phyloP scores from a whole-genome alignment of 2,113 vertebrate species.

The Vulpes ferrilata region DNA sequence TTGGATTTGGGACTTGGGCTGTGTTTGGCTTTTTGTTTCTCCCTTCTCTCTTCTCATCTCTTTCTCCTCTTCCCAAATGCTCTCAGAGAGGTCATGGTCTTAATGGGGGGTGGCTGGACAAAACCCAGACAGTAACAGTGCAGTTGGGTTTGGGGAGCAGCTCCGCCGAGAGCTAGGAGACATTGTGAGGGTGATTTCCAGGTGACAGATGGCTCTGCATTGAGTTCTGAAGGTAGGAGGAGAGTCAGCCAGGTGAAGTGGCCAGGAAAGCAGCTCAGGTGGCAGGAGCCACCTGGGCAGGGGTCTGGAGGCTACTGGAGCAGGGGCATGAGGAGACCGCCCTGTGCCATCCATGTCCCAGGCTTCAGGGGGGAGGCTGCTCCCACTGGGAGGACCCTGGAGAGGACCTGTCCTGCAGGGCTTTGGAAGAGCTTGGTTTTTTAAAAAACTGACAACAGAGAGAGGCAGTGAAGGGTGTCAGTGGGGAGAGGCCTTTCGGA shows the following conservation, averaged over 20 bases:
- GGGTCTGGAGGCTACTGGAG: not conserved
- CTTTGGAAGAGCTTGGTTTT: not conserved
- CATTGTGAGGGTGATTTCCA: not conserved
- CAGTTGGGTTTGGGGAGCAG: not conserved
- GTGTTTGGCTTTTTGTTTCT: not conserved
- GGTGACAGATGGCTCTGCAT: not conserved
- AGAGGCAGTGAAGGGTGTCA: not conserved
- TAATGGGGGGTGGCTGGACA: not conserved
- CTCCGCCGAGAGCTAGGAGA: not conserved
- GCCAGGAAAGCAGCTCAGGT: not conserved
- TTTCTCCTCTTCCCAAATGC: not conserved
- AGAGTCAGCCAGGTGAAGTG: too few relatives aligned
- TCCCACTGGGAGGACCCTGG: not conserved
- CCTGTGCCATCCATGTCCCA: not conserved
- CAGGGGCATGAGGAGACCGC: not conserved
- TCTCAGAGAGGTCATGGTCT: not conserved
- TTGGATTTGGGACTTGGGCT: not conserved
- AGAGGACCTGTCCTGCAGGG: not conserved
- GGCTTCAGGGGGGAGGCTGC: not conserved
- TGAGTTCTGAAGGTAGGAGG: not conserved
- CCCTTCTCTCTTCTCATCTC: not conserved
- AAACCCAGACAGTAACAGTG: accelerated
- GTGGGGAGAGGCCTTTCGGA: not conserved
- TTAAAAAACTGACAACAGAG: not conserved
- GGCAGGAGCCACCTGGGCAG: not conserved